Evolutionary conservation across 1,140 invertebrate species (phyloP).

Genomic region (Parapsyche elsis): DNA sequence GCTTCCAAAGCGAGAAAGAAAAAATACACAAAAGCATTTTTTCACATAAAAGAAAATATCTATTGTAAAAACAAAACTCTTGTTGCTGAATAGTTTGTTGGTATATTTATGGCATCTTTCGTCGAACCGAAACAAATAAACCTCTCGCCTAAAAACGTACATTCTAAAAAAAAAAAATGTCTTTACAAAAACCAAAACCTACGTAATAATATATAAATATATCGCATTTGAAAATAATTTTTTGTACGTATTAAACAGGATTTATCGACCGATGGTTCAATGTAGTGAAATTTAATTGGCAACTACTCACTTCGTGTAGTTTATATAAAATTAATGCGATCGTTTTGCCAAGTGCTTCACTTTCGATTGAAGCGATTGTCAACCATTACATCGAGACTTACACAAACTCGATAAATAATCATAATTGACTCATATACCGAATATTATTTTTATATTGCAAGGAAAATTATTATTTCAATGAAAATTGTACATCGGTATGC

Average conservation of each 20-base stretch:
- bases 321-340: conserved; percentile 38
- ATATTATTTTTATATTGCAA: no score
- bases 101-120: conserved; percentile 28
- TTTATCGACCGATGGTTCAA: background rate
- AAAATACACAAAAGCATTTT: conserved; percentile 16
- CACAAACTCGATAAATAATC: no score
- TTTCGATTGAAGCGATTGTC: conserved; percentile 39
- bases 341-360: conserved; percentile 28
- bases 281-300: conserved; percentile 40
- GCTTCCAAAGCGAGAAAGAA: conserved; percentile 7
- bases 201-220: background rate
- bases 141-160: background rate
- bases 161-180: background rate
- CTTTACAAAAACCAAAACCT: no score
- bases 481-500: no score
- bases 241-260: background rate
- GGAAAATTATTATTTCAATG: no score
- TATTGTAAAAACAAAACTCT: conserved; percentile 30
- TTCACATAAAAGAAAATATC: conserved; percentile 1
- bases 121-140: background rate
- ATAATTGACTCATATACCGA: no score
- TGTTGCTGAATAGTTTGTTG: conserved; percentile 23
- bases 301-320: conserved; percentile 10
- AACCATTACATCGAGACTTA: background rate
- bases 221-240: background rate